phyloP scores from a whole-genome alignment of 2,113 vertebrate genomes.

The Choloepus hoffmanni region DNA sequence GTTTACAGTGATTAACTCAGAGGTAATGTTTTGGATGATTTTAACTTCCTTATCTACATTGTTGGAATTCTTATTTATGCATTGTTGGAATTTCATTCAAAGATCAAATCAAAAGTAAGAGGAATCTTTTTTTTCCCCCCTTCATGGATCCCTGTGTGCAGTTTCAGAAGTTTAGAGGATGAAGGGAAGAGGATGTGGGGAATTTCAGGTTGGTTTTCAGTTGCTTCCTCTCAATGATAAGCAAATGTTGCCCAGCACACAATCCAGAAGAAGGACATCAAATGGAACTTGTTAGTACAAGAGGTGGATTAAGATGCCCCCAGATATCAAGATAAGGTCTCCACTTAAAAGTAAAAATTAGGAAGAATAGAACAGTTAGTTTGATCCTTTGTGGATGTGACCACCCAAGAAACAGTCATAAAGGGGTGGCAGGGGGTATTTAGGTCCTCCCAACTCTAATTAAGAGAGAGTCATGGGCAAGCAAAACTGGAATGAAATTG shows the following conservation, averaged over 20 bases:
- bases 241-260: not conserved
- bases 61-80: not conserved
- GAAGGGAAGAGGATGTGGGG: not conserved
- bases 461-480: not conserved
- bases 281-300: not conserved
- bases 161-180: not conserved
- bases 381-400: not conserved
- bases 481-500: not conserved
- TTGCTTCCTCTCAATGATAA: not conserved
- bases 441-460: not conserved
- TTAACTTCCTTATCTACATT: conserved; percentile 18
- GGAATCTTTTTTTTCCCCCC: not conserved
- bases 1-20: not conserved
- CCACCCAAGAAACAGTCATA: not conserved
- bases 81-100: not conserved
- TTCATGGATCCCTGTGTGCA: not conserved
- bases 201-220: not conserved
- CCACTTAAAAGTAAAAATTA: conserved; percentile 36
- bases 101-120: not conserved
- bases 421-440: not conserved
- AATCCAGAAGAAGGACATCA: not conserved
- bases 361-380: not conserved
- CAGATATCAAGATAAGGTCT: not conserved
- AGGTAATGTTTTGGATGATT: not conserved
- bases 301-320: not conserved